Evolutionary conservation across 1,140 invertebrate species (phyloP), one percentile per base, ranked within the genome.

Genomic region (Doryteuthis pealeii): DNA sequence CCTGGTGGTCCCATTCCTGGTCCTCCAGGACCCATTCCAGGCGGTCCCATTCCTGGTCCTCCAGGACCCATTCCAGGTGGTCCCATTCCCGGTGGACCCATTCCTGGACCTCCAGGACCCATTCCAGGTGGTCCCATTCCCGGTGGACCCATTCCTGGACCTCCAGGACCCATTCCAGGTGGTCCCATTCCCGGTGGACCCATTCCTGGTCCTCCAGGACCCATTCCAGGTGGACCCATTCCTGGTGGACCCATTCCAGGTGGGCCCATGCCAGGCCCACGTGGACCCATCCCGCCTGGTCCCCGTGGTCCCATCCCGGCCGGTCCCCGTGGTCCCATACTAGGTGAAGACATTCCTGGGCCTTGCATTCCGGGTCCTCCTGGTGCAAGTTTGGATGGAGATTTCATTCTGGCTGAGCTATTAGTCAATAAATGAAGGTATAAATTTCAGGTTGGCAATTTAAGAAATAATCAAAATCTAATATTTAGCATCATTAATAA

Each of bases 141-240:
- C 0, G 54, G 54, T 62, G 54, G 54, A 62, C 54, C 54, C 54
- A 62, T 62, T 0, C 54, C 54, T n/a, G 54, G 54, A 0, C 54
- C 54, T 6, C 5, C 10, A 14, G 54, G 54, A 1, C 54, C 6
- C 54, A 62, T 62, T 22, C 54, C 54, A 62, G 5, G 2, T 62
- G 45, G 45, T 1, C 45, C 1, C 45, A 49, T 49, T 12, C 45
- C 45, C 12, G 45, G 1, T 49, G 54, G 54, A 62, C 54, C 54
- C 54, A 62, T 62, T 8, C 54, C 54, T n/a, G 54, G 54, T 18
- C 54, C 54, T 6, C 5, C 10, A 8, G 18, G 54, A 18, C 54
- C 54, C 54, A 58, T 58, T n/a, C 54, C 54, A 58, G 54, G 54
- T 58, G 54, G 54, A 58, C 54, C 54, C 54, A 58, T 58, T 3